Evolutionary conservation across 2,888 invertebrate genomes (phyloP).

Genomic region (Nephrocerus scutellatus): DNA sequence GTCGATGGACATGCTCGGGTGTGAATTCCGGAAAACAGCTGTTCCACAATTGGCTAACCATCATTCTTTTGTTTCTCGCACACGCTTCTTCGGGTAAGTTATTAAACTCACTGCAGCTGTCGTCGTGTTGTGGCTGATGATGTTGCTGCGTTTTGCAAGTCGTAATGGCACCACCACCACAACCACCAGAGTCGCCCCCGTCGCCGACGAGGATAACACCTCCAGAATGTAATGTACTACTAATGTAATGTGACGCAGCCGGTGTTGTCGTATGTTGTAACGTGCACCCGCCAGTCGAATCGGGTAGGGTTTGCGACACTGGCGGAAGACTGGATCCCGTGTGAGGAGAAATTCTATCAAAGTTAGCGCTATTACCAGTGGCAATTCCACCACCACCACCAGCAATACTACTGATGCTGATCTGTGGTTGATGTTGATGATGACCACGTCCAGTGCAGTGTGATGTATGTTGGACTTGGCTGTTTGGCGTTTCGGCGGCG

Average conservation of each 20-base stretch:
- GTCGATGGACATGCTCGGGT: constrained; percentile 46
- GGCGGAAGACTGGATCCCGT: too few relatives aligned
- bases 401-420: background rate
- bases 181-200: too few relatives aligned
- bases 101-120: constrained; percentile 40
- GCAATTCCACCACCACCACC: constrained; percentile 12
- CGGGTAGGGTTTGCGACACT: constrained; percentile 22
- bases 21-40: constrained; percentile 47
- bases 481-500: too few relatives aligned
- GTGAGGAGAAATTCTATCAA: constrained; percentile 3
- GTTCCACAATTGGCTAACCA: constrained; percentile 48
- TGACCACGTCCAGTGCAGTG: constrained; percentile 11
- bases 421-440: background rate
- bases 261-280: constrained; percentile 17
- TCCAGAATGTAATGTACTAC: constrained; percentile 17
- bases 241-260: constrained; percentile 24
- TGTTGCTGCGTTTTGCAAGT: constrained; percentile 22
- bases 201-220: too few relatives aligned
- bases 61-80: constrained; percentile 44
- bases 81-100: constrained; percentile 37
- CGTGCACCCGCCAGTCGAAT: too few relatives aligned
- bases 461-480: too few relatives aligned
- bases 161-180: too few relatives aligned
- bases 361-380: constrained; percentile 15
- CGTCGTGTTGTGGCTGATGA: constrained; percentile 33